Base-by-base conservation (phyloP, 1,140 invertebrate species). In the Bombus picipes region DNA sequence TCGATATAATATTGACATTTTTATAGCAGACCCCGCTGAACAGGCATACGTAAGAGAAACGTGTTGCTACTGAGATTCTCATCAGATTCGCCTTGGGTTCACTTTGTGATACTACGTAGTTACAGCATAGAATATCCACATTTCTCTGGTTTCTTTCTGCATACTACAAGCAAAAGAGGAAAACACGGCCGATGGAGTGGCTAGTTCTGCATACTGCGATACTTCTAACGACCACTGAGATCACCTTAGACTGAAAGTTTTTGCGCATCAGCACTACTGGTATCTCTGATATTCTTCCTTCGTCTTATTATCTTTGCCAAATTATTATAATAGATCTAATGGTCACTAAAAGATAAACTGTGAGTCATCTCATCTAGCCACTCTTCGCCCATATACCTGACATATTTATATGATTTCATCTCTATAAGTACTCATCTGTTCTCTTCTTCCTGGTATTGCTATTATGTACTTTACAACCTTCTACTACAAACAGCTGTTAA, bases 21-120 rank as follows among this genome's bases (percentile, higher is more conserved):
- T 96, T 96, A 94, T 96, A 96, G 95, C 95, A 95, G 94, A 95
- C 95, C 94, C 94, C 95, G 95, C 95, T 95, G 95, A 95, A 88
- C 89, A 91, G 47, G 88, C 91, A 93, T 92, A 92, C 92, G 90
- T 93, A 92, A 91, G 92, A 92, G 93, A 94, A 93, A 93, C 93
- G 92, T 92, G 93, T 94, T 87, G 90, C 91, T 92, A 88, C 93
- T 89, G 90, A 92, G 91, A 94, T 94, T 92, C 92, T 94, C 92
- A 92, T 93, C 93, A 93, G 91, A 94, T 94, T 94, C 93, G 86
- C 91, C 93, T 92, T 94, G 94, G 94, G 94, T 94, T 90, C 92
- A 93, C 91, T 93, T 94, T 93, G 93, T 93, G 94, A 94, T 93
- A 94, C 92, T 94, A 92, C 94, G 92, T 95, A 95, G 93, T 95